phyloP scores from a whole-genome alignment of 2,797 vertebrate genomes.

The Apogon hyalosoma region DNA sequence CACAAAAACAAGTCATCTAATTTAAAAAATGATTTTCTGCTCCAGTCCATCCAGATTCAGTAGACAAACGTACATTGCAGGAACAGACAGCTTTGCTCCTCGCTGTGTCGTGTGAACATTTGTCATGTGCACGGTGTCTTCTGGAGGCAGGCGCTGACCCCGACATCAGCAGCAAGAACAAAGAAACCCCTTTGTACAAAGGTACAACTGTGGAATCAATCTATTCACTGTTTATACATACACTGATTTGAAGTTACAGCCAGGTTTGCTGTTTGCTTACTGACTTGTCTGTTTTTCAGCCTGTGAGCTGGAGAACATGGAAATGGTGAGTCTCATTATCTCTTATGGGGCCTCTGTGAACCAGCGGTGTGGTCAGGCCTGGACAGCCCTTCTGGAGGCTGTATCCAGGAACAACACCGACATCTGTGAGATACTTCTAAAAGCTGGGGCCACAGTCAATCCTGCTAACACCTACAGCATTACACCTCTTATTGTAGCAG shows the following conservation, averaged over 20 bases:
- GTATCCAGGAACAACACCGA: conserved; percentile 88
- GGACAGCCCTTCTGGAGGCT: conserved; percentile 94
- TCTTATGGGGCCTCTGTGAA: conserved; percentile 89
- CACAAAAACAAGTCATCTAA: conserved; percentile 48
- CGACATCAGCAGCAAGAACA: conserved; percentile 93
- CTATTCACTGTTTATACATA: neutral
- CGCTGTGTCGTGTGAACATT: conserved; percentile 87
- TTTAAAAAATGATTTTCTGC: conserved; percentile 9
- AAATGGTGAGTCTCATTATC: conserved; percentile 87
- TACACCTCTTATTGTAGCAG: conserved; percentile 92
- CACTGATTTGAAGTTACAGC: too few species aligned
- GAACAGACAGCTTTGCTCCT: conserved; percentile 94
- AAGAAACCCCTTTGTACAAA: conserved; percentile 96
- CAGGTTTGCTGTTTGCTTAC: too few species aligned
- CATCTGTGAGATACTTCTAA: conserved; percentile 89
- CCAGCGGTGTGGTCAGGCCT: conserved; percentile 92
- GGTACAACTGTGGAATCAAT: conserved; percentile 81
- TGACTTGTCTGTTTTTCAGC: conserved; percentile 77
- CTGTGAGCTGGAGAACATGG: conserved; percentile 88
- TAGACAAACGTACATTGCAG: conserved; percentile 93
- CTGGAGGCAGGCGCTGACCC: conserved; percentile 93
- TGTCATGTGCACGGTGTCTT: conserved; percentile 88
- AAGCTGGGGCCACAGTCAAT: conserved; percentile 89
- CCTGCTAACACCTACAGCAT: conserved; percentile 89
- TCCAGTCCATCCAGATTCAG: conserved; percentile 87